Percentiles rank a stretch among this genome's conserved stretches.
Evolutionary conservation across 1,140 invertebrate genomes (phyloP).

Genomic region (Steinernema feltiae): DNA sequence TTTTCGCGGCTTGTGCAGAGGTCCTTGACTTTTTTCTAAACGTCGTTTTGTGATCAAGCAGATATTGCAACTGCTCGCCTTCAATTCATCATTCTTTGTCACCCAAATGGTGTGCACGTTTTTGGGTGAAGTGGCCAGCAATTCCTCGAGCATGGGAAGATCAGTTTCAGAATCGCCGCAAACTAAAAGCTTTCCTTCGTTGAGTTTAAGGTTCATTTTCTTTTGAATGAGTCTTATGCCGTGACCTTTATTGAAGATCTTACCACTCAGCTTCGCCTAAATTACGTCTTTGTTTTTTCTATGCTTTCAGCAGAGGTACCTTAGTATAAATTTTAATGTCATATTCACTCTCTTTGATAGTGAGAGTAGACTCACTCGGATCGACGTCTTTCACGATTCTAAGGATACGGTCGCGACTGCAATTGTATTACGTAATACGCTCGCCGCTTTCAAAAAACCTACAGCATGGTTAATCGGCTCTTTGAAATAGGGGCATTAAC

Average conservation of each 20-base stretch:
- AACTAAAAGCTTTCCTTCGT: constrained; percentile 48
- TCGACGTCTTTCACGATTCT: constrained; percentile 36
- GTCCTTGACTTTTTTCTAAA: constrained; percentile 36
- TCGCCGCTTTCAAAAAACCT: neutral
- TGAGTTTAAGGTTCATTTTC: constrained; percentile 28
- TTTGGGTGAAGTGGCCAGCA: constrained; percentile 27
- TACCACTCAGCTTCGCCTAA: neutral
- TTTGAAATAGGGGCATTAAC: constrained; percentile 30
- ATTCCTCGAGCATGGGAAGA: constrained; percentile 54
- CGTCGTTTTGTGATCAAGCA: constrained; percentile 19
- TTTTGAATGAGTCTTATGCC: constrained; percentile 27
- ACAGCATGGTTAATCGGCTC: constrained; percentile 15
- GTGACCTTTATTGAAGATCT: constrained; percentile 40
- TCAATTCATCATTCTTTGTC: constrained; percentile 41
- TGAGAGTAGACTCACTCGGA: constrained; percentile 30
- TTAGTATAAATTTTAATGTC: constrained; percentile 40
- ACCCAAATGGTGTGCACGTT: constrained; percentile 57
- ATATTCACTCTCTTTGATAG: constrained; percentile 28
- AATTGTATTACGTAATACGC: constrained; percentile 22
- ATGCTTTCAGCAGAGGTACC: neutral
- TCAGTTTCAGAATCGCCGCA: constrained; percentile 56
- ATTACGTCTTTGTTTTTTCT: too few relatives aligned
- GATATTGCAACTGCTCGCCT: constrained; percentile 19
- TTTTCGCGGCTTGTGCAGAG: constrained; percentile 46
- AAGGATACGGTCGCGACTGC: constrained; percentile 22